A percentile compares a stretch with the other conserved stretches of the same genome.
These are phyloP conservation scores for Oryzias woworae DNA, from an alignment of 2,113 vertebrate species.

Conservation along the genomic window DNA sequence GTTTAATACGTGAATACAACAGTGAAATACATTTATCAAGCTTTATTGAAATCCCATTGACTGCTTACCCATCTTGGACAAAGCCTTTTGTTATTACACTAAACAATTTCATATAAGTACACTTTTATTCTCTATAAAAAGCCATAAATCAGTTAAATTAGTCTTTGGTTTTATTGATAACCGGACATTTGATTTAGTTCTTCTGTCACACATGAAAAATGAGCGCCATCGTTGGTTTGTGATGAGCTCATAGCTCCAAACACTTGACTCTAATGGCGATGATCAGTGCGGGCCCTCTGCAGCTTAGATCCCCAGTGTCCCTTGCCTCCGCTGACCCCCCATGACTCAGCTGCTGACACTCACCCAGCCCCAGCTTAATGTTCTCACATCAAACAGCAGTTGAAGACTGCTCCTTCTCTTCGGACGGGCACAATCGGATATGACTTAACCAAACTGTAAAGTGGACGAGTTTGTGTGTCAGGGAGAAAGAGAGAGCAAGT, in stretches of 20 bases:
- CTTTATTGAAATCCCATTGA: too few species aligned
- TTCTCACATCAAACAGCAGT: conserved; percentile 57
- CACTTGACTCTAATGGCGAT: conserved; percentile 59
- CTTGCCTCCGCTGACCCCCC: conserved; percentile 59
- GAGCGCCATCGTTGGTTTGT: conserved; percentile 40
- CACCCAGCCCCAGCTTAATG: conserved; percentile 25
- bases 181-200: conserved; percentile 15
- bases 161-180: conserved; percentile 5
- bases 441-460: conserved; percentile 32
- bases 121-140: too few species aligned
- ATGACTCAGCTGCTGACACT: conserved; percentile 66
- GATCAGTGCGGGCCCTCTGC: conserved; percentile 36
- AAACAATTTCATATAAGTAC: too few species aligned
- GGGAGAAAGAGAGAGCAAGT: conserved; percentile 11
- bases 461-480: conserved; percentile 21
- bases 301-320: conserved; percentile 35
- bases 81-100: too few species aligned
- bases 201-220: conserved; percentile 53
- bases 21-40: too few species aligned
- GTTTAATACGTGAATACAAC: too few species aligned
- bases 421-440: conserved; percentile 29
- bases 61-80: too few species aligned
- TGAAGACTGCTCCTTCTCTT: conserved; percentile 19
- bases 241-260: conserved; percentile 58
- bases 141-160: background rate